Evolutionary conservation across 2,113 vertebrate genomes (phyloP).

Genomic region (Micronycteris hirsuta): DNA sequence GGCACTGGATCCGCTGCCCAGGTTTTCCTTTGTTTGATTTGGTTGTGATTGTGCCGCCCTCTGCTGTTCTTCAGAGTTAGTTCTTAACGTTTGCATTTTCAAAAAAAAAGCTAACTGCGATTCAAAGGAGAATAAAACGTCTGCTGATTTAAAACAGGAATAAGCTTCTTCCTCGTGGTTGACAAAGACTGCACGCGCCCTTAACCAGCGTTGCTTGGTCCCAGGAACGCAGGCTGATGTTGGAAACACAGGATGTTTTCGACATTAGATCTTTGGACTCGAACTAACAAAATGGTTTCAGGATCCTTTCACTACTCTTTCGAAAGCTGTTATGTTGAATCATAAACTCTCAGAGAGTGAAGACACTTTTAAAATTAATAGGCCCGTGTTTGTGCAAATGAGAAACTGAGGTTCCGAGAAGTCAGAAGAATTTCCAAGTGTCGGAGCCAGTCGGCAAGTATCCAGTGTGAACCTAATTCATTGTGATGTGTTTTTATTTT

Average conservation of each 20-base stretch:
- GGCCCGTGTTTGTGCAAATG: neutral
- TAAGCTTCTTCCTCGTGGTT: neutral
- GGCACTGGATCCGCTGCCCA: neutral
- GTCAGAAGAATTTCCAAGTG: neutral
- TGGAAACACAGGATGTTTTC: neutral
- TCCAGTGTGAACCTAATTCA: slow-evolving; percentile 43
- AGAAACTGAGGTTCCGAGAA: neutral
- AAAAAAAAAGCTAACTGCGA: neutral
- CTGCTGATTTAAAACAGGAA: neutral
- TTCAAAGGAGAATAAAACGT: neutral
- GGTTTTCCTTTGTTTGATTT: neutral
- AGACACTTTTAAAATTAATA: neutral
- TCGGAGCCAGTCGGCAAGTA: neutral
- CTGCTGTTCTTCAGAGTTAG: slow-evolving; percentile 34
- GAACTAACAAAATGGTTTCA: neutral
- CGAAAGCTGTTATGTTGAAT: neutral
- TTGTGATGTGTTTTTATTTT: slow-evolving; percentile 63
- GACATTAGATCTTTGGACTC: neutral
- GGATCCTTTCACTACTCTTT: neutral
- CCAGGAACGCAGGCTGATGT: neutral
- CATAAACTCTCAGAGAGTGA: neutral
- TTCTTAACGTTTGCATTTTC: neutral
- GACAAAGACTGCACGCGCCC: neutral
- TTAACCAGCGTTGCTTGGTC: rapidly evolving
- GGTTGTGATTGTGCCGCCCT: slow-evolving; percentile 57